Evolutionary conservation across 2,888 invertebrate species (phyloP).

Genomic region (Hecatera dysodea): DNA sequence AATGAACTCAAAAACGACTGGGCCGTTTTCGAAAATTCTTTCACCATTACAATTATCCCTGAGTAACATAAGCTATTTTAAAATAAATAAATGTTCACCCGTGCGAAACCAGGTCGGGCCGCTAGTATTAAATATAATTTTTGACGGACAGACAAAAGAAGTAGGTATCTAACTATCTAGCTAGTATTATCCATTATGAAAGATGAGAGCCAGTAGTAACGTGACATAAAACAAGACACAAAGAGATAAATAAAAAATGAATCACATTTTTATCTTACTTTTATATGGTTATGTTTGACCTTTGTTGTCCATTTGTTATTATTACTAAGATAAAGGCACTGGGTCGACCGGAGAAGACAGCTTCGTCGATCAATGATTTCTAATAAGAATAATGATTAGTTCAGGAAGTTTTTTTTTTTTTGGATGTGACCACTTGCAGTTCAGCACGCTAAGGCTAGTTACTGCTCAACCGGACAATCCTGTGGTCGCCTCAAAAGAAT

Average conservation of each 20-base stretch:
- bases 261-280: conserved; percentile 46
- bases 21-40: too few species aligned
- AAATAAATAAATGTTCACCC: too few species aligned
- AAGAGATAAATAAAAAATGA: conserved; percentile 30
- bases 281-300: conserved; percentile 29
- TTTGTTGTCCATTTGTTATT: conserved; percentile 37
- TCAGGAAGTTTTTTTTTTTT: too few species aligned
- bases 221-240: conserved; percentile 15
- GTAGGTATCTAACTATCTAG: background rate
- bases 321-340: conserved; percentile 29
- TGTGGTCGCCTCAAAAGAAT: too few species aligned
- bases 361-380: background rate
- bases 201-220: background rate
- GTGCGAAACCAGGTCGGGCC: too few species aligned
- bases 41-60: too few species aligned
- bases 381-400: background rate
- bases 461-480: too few species aligned
- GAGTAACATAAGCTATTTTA: too few species aligned
- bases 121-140: background rate
- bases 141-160: background rate
- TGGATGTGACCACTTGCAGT: too few species aligned
- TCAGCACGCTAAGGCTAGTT: too few species aligned
- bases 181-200: background rate
- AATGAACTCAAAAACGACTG: too few species aligned
- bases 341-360: background rate